Evolutionary conservation across 2,888 invertebrate genomes (phyloP), one percentile per base, ranked within the genome.

Genomic region (Argyresthia albistria): DNA sequence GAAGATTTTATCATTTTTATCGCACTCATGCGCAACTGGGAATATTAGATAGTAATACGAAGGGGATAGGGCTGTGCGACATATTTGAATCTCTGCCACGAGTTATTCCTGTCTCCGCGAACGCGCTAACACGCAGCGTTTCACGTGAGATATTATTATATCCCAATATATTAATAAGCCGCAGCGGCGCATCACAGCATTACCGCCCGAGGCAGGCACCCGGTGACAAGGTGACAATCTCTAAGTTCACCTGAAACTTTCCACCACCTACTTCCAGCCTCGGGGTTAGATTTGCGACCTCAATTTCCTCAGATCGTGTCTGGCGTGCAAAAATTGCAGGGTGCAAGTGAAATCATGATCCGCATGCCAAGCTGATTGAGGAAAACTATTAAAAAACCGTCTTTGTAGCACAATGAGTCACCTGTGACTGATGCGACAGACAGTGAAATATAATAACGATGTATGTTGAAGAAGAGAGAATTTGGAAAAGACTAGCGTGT

Each of bases 21-120:
- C 25, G 3, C 25, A 25, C 25, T 4, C 25, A 25, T 25, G 25
- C 25, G 25, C 25, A n/a, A 25, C 25, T 25, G 25, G 6, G 25
- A n/a, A 39, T 39, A 39, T 3, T 11, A 39, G n/a, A n/a, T 39
- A 39, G 39, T 39, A n/a, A n/a, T 39, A n/a, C 15, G 45, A 67
- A 71, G 72, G 75, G 76, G 25, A 25, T 76, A 69, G 73, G 76
- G 75, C 74, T 73, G 69, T 59, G 74, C 77, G 83, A 86, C 87
- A 86, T 87, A 86, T 86, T 86, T 87, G 87, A 87, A 83, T 70
- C 86, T 70, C 71, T 86, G 87, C 87, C 87, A 87, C 76, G 59
- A 69, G 69, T 63, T 87, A 87, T 87, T 87, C 67, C 72, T 59
- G 77, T 71, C 69, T 54, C 56, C 63, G 58, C 69, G 59, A 66